These are phyloP conservation scores for Platorchestia sp. DNA, from an alignment of 1,140 invertebrate genomes.

Conservation along the genomic window DNA sequence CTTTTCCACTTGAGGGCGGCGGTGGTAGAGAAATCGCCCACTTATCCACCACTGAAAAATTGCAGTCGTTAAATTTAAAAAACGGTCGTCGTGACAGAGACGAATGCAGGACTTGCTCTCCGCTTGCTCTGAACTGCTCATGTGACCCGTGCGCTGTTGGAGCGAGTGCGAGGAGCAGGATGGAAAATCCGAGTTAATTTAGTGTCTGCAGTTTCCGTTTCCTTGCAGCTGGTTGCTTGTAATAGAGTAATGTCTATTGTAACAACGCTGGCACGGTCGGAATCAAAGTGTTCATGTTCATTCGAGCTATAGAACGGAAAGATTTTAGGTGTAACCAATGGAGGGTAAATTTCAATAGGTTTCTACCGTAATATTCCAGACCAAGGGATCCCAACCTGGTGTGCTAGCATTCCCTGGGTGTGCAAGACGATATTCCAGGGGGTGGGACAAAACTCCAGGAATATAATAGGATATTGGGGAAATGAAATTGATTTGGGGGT, in stretches of 20 bases:
- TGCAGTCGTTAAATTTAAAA: conserved; percentile 28
- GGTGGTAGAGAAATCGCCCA: conserved; percentile 10
- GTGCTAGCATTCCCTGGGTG: too few relatives aligned
- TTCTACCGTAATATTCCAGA: background rate
- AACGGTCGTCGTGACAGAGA: conserved; percentile 10
- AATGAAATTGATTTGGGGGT: too few relatives aligned
- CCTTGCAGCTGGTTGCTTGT: too few relatives aligned
- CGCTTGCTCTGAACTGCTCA: background rate
- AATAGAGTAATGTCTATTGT: background rate
- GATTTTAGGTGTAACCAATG: too few relatives aligned
- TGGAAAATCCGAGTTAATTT: background rate
- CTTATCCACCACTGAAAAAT: conserved; percentile 24
- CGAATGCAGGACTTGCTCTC: background rate
- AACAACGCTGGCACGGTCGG: background rate
- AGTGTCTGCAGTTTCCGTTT: background rate
- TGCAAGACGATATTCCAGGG: too few relatives aligned
- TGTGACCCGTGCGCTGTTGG: background rate
- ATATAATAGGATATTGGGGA: too few relatives aligned
- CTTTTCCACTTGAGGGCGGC: conserved; percentile 18
- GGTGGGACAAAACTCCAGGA: too few relatives aligned
- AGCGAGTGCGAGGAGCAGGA: background rate
- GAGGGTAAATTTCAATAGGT: too few relatives aligned
- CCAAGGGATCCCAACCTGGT: too few relatives aligned
- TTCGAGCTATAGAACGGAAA: too few relatives aligned
- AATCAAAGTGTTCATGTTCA: background rate